Percentiles rank a stretch among this genome's conserved stretches.
These are phyloP conservation scores for Chalcosyrphus nemorum DNA, from an alignment of 2,888 invertebrate genomes.

Conservation along the genomic window DNA sequence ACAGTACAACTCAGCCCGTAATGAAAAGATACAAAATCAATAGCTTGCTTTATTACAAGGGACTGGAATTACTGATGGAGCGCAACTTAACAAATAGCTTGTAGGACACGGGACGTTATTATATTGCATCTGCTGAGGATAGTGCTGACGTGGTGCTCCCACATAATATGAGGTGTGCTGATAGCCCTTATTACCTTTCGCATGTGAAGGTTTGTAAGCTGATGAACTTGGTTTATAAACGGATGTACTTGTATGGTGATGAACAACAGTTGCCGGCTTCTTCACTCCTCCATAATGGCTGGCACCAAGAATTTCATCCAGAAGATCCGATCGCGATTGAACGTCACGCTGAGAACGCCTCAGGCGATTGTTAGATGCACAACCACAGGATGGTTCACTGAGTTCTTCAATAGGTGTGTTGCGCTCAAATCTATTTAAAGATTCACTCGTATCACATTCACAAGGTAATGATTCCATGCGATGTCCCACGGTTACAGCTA, in stretches of 20 bases:
- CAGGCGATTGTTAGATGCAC: conserved; percentile 12
- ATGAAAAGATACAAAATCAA: conserved; percentile 11
- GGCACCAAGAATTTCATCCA: conserved; percentile 48
- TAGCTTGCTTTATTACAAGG: conserved; percentile 74
- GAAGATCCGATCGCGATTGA: conserved; percentile 18
- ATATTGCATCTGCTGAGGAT: neutral
- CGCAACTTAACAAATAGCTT: conserved; percentile 77
- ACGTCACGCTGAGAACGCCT: conserved; percentile 33
- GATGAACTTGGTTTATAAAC: neutral
- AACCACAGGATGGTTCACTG: conserved; percentile 23
- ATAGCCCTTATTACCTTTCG: conserved; percentile 16
- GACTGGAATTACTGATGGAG: conserved; percentile 77
- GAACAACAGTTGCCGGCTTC: conserved; percentile 6
- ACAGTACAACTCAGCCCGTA: neutral
- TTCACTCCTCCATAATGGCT: conserved; percentile 5
- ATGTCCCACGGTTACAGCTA: conserved; percentile 1
- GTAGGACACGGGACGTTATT: conserved; percentile 43
- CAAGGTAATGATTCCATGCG: conserved; percentile 14
- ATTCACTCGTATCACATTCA: conserved; percentile 21
- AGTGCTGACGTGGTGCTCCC: conserved; percentile 9
- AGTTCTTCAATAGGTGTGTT: conserved; percentile 24
- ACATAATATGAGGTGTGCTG: conserved; percentile 43
- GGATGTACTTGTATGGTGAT: neutral
- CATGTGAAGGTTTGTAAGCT: neutral
- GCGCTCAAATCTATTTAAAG: neutral